phyloP scores from a whole-genome alignment of 2,888 invertebrate species.

The Agrilus biguttatus region DNA sequence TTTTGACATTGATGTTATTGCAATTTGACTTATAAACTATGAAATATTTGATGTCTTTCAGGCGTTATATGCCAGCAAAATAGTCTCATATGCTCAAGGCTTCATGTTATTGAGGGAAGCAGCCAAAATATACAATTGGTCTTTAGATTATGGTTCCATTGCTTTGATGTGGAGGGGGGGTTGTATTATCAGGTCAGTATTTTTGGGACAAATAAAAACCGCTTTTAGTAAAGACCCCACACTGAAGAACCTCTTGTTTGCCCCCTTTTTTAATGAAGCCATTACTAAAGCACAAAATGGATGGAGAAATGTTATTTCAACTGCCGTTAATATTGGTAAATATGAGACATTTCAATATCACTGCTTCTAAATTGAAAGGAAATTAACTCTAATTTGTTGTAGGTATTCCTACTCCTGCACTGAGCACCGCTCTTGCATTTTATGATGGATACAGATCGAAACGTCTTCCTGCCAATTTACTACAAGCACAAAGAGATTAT shows the following conservation, averaged over 20 bases:
- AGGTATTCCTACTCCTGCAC: constrained; percentile 90
- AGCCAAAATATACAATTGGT: constrained; percentile 83
- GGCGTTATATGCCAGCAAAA: constrained; percentile 94
- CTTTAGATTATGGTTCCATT: constrained; percentile 92
- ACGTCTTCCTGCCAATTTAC: constrained; percentile 82
- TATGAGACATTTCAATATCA: neutral
- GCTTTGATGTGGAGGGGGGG: constrained; percentile 99
- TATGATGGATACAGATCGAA: constrained; percentile 90
- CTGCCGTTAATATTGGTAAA: constrained; percentile 35
- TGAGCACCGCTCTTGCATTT: constrained; percentile 89
- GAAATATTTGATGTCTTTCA: constrained; percentile 24
- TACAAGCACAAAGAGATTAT: constrained; percentile 95
- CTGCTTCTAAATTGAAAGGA: too few species aligned
- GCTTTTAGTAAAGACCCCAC: constrained; percentile 84
- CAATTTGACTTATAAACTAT: neutral
- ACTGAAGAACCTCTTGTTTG: constrained; percentile 75
- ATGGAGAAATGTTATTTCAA: constrained; percentile 71
- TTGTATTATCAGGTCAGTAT: constrained; percentile 90
- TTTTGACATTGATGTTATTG: neutral
- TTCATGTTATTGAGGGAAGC: constrained; percentile 92
- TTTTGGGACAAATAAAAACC: constrained; percentile 80
- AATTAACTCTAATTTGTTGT: constrained; percentile 25
- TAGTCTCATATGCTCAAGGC: constrained; percentile 97
- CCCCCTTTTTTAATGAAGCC: constrained; percentile 82
- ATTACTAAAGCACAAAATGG: constrained; percentile 68